Percentiles rank a stretch among this genome's conserved stretches.
These are phyloP conservation scores for Helicoverpa zea DNA, from an alignment of 1,140 invertebrate genomes.

Conservation along the genomic window DNA sequence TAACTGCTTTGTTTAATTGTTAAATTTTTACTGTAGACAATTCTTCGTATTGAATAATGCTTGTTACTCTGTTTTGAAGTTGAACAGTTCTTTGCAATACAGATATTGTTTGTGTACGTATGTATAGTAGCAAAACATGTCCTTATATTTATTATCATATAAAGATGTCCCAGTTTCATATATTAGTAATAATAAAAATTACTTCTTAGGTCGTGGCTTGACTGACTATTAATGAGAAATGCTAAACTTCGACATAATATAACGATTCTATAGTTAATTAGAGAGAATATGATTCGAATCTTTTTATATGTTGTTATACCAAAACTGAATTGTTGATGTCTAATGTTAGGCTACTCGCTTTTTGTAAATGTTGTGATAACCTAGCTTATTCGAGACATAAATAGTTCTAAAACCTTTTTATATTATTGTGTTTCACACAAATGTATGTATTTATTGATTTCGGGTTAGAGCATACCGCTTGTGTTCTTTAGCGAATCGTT, in stretches of 20 bases:
- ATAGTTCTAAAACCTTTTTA: conserved; percentile 36
- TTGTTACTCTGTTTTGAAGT: conserved; percentile 21
- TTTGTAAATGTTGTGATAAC: conserved; percentile 72
- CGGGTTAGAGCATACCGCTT: conserved; percentile 38
- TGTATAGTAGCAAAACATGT: conserved; percentile 46
- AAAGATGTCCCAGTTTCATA: conserved; percentile 54
- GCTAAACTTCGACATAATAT: conserved; percentile 58
- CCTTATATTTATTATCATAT: conserved; percentile 50
- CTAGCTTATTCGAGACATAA: conserved; percentile 50
- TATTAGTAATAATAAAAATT: conserved; percentile 39
- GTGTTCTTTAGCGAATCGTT: conserved; percentile 40
- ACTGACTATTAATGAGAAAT: conserved; percentile 60
- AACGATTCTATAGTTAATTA: conserved; percentile 66
- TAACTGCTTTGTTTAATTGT: conserved; percentile 24
- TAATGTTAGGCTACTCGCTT: conserved; percentile 61
- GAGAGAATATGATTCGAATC: conserved; percentile 72
- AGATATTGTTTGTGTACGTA: conserved; percentile 27
- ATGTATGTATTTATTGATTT: conserved; percentile 30
- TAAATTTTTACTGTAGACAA: conserved; percentile 27
- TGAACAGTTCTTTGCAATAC: conserved; percentile 33
- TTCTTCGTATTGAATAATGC: conserved; percentile 25
- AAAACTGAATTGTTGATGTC: conserved; percentile 64
- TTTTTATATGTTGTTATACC: conserved; percentile 72
- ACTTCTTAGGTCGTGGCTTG: conserved; percentile 60
- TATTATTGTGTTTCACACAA: conserved; percentile 32